Conservation (phyloP, 2,888 invertebrate genomes). For the Catocala nupta region DNA sequence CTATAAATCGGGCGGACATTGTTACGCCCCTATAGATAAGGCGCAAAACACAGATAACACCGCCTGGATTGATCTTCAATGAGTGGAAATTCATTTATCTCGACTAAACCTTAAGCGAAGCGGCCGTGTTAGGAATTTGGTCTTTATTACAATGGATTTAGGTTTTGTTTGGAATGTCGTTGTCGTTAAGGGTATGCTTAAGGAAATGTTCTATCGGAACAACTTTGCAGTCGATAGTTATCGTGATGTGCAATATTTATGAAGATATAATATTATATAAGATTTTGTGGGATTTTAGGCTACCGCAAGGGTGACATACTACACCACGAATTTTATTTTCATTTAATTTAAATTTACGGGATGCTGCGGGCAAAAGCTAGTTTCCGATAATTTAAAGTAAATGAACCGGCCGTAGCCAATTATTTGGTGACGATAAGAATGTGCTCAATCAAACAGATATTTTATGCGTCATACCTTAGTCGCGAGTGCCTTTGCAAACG, state of each 20-base stretch:
- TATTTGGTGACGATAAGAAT: no score
- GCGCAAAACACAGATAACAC: conserved; percentile 81
- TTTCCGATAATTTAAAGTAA: no score
- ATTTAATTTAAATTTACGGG: no score
- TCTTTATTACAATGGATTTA: conserved; percentile 38
- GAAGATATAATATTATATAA: no score
- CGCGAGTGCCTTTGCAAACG: no score
- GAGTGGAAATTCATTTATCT: conserved; percentile 85
- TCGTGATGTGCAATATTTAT: neutral
- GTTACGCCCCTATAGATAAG: conserved; percentile 73
- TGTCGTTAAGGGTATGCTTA: conserved; percentile 52
- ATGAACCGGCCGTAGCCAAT: no score
- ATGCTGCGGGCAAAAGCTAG: no score
- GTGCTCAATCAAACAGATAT: no score
- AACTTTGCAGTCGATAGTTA: conserved; percentile 44
- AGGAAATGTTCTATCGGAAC: conserved; percentile 57
- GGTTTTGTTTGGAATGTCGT: conserved; percentile 38
- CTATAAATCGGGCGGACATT: conserved; percentile 72
- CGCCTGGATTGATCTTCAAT: conserved; percentile 83
- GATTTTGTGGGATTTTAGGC: no score
- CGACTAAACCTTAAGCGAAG: conserved; percentile 61
- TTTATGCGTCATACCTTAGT: no score
- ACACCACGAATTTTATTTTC: no score
- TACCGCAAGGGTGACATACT: no score
- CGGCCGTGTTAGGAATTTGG: conserved; percentile 28